phyloP scores from a whole-genome alignment of 2,888 invertebrate species.

The Coleophora deauratella region DNA sequence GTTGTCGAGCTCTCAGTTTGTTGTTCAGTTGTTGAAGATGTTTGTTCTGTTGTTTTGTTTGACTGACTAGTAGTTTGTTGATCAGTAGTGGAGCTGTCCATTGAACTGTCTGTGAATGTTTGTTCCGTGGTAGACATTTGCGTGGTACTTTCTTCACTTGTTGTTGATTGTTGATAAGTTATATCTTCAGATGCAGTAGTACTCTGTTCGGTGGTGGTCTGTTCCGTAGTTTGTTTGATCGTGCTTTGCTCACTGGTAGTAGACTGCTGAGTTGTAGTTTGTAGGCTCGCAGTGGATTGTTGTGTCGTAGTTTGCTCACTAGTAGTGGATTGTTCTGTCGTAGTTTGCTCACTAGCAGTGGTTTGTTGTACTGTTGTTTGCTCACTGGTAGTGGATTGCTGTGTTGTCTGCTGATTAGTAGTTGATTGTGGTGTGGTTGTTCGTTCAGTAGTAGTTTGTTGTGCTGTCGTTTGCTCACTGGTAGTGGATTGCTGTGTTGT shows the following conservation, averaged over 20 bases:
- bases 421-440: constrained; percentile 17
- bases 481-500: constrained; percentile 17
- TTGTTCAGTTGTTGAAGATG: constrained; percentile 23
- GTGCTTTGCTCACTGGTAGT: constrained; percentile 17
- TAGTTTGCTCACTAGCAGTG: constrained; percentile 16
- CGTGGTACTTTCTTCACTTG: constrained; percentile 22
- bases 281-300: constrained; percentile 20
- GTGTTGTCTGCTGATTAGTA: constrained; percentile 17
- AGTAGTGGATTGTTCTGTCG: constrained; percentile 15
- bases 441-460: constrained; percentile 17
- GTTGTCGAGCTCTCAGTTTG: constrained; percentile 8
- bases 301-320: constrained; percentile 22
- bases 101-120: constrained; percentile 17
- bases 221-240: constrained; percentile 17
- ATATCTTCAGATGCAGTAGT: constrained; percentile 21
- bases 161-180: constrained; percentile 21
- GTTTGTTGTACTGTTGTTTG: constrained; percentile 21
- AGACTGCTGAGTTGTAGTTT: constrained; percentile 20
- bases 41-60: constrained; percentile 15
- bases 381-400: constrained; percentile 19
- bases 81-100: constrained; percentile 25
- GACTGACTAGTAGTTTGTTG: constrained; percentile 18
- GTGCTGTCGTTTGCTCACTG: constrained; percentile 20
- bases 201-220: constrained; percentile 16
- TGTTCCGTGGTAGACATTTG: constrained; percentile 15